Evolutionary conservation across 2,888 invertebrate genomes (phyloP), one percentile per base, ranked within the genome.

Genomic region (Polylopha cassiicola): DNA sequence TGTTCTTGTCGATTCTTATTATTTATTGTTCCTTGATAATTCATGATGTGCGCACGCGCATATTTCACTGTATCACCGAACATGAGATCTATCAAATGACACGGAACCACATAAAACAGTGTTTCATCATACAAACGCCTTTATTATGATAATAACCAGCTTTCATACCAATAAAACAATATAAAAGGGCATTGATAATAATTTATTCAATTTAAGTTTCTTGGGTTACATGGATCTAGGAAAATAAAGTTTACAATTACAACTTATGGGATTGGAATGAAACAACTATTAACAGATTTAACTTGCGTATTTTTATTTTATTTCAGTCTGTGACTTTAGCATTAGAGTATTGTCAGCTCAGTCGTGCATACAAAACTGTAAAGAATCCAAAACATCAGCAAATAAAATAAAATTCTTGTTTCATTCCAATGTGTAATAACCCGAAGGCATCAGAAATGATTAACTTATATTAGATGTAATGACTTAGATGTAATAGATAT

Each of bases 101-200:
- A 51, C 54, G 54, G 48, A 46, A 38, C 44, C 51, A 59, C 55
- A 55, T 55, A 57, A 57, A 69, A 54, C 48, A 46, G 41, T 64
- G 61, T 77, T 76, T 67, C 76, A 53, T 66, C 73, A 73, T 63
- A 55, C 27, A 53, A 38, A 43, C 56, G 53, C 50, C 61, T 51
- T 53, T 70, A 66, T 64, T 64, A 62, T 60, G 61, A 61, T 67
- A 66, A 70, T 69, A 68, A 64, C 59, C 47, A 65, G 63, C 73
- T 73, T 77, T 75, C 70, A 57, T 68, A 74, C 65, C 68, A 73
- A 80, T 80, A 82, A 81, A 80, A 82, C 77, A 81, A 79, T 78
- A 81, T 79, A 79, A 77, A 76, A 73, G 63, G 63, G 65, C 70
- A 79, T 74, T 70, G 74, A 71, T 70, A 73, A 73, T 79, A 80